Evolutionary conservation across 1,140 invertebrate species (phyloP).

Genomic region (Propsilocerus akamusi): DNA sequence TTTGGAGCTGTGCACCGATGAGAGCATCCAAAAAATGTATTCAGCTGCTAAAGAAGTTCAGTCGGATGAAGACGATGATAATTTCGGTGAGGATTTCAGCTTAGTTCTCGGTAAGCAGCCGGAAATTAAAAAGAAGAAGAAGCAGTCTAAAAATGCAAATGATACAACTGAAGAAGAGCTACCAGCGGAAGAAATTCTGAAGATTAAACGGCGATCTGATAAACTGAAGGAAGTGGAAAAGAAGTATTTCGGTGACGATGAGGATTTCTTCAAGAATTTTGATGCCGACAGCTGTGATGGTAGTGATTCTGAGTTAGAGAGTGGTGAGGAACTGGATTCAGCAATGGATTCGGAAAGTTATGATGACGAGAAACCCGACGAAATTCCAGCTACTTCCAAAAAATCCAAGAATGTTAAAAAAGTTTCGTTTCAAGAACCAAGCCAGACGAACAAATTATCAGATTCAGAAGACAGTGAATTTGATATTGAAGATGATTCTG

Average conservation of each 20-base stretch:
- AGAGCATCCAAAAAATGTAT: conserved; percentile 40
- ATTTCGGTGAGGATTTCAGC: conserved; percentile 44
- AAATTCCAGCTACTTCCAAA: conserved; percentile 11
- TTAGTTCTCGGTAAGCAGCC: conserved; percentile 33
- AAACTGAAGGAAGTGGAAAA: not conserved
- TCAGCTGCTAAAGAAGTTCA: conserved; percentile 41
- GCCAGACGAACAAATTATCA: conserved; percentile 6
- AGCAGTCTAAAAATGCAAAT: conserved; percentile 9
- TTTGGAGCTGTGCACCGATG: conserved; percentile 61
- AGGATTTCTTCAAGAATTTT: conserved; percentile 5
- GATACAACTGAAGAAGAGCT: conserved; percentile 9
- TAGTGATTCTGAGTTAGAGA: conserved; percentile 6
- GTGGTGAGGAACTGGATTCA: conserved; percentile 10
- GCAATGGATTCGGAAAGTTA: conserved; percentile 10
- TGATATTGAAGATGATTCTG: conserved; percentile 8
- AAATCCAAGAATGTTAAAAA: conserved; percentile 10
- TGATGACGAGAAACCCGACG: conserved; percentile 12
- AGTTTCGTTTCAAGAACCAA: not conserved
- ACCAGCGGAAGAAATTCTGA: conserved; percentile 11
- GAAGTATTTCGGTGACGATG: conserved; percentile 7
- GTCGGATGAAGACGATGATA: conserved; percentile 22
- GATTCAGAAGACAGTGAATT: conserved; percentile 10
- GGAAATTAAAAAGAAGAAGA: conserved; percentile 17
- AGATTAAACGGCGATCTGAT: conserved; percentile 3
- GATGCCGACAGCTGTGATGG: conserved; percentile 5